phyloP scores from a whole-genome alignment of 2,888 invertebrate species.

The Drosophila diplacantha region DNA sequence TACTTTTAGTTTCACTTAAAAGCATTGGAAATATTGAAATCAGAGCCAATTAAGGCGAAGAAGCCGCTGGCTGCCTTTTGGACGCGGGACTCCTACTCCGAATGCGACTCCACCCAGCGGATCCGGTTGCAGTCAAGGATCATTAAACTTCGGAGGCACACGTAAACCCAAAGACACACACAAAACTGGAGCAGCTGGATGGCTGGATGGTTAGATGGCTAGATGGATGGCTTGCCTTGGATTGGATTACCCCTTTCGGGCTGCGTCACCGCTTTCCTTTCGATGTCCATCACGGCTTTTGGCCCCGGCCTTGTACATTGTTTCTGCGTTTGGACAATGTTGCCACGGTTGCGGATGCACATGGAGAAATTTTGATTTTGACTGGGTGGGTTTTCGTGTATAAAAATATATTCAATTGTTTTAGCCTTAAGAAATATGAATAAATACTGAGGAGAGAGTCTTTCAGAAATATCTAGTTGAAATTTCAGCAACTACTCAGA shows the following conservation, averaged over 20 bases:
- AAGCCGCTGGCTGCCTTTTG: slow-evolving; percentile 18
- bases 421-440: neutral
- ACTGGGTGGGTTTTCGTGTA: neutral
- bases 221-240: slow-evolving; percentile 39
- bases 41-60: slow-evolving; percentile 34
- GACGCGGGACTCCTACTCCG: neutral
- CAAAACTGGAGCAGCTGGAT: slow-evolving; percentile 12
- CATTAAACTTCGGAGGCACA: slow-evolving; percentile 60
- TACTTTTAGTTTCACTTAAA: slow-evolving; percentile 26
- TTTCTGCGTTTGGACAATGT: slow-evolving; percentile 26
- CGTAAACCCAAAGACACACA: slow-evolving; percentile 24
- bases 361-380: neutral
- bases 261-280: slow-evolving; percentile 53
- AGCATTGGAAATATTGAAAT: slow-evolving; percentile 30
- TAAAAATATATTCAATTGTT: neutral
- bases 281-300: slow-evolving; percentile 36
- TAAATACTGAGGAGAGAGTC: too few relatives aligned
- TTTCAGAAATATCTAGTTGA: neutral
- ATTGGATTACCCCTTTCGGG: slow-evolving; percentile 44
- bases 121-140: slow-evolving; percentile 69
- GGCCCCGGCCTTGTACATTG: slow-evolving; percentile 47
- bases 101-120: slow-evolving; percentile 30
- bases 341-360: slow-evolving; percentile 4
- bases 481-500: neutral
- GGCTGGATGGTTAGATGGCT: slow-evolving; percentile 5